Conservation (phyloP, 2,888 invertebrate species). For the Thereva unica region DNA sequence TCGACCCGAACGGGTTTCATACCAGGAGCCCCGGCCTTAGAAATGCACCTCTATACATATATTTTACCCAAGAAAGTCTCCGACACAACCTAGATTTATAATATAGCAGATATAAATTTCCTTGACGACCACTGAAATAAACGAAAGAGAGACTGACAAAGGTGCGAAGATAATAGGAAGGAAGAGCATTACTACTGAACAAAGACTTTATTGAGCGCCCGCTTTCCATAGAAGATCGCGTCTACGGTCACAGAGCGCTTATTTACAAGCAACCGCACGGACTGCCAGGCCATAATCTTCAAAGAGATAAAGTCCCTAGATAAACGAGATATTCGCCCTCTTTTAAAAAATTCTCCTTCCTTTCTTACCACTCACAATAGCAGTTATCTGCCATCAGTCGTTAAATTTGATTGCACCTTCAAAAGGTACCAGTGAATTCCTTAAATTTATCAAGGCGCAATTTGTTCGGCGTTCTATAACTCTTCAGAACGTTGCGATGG, state of each 20-base stretch:
- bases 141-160: constrained; percentile 15
- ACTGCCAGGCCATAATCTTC: constrained; percentile 16
- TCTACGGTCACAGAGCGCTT: constrained; percentile 27
- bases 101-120: constrained; percentile 23
- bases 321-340: constrained; percentile 4
- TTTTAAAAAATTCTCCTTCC: background rate
- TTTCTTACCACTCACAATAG: constrained; percentile 14
- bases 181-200: constrained; percentile 20
- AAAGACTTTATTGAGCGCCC: constrained; percentile 31
- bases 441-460: constrained; percentile 28
- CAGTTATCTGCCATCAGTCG: constrained; percentile 30
- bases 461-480: constrained; percentile 6
- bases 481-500: background rate
- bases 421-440: constrained; percentile 17
- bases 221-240: constrained; percentile 26
- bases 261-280: constrained; percentile 23
- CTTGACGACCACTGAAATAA: constrained; percentile 21
- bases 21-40: too few relatives aligned
- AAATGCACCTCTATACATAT: too few relatives aligned
- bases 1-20: too few relatives aligned
- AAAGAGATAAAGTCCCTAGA: constrained; percentile 27
- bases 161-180: constrained; percentile 7
- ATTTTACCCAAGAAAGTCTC: constrained; percentile 7
- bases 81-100: constrained; percentile 6
- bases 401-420: constrained; percentile 28